phyloP scores from a whole-genome alignment of 2,797 vertebrate species.

The Xenopus petersii region DNA sequence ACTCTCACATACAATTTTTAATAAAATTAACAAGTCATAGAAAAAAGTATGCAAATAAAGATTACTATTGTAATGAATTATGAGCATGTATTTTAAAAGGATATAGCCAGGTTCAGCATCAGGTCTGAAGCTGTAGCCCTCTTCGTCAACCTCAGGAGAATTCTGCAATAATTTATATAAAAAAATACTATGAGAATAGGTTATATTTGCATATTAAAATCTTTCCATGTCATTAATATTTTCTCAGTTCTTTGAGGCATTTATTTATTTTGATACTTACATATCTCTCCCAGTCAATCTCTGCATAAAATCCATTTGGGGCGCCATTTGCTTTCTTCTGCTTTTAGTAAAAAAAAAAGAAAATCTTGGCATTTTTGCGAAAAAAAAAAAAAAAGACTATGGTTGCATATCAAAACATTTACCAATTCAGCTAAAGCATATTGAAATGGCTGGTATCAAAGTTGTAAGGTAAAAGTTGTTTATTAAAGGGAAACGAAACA shows the following conservation, averaged over 20 bases:
- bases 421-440: neutral
- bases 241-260: neutral
- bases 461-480: too few species aligned
- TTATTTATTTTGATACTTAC: conserved; percentile 70
- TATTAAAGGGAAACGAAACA: too few species aligned
- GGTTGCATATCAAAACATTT: neutral
- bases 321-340: conserved; percentile 95
- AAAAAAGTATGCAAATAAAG: too few species aligned
- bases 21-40: too few species aligned
- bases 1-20: too few species aligned
- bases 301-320: conserved; percentile 93
- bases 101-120: conserved; percentile 81
- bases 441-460: neutral
- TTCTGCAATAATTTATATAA: conserved; percentile 68
- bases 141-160: conserved; percentile 91
- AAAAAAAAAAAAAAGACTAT: too few species aligned
- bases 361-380: neutral
- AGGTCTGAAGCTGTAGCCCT: conserved; percentile 92
- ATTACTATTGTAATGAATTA: too few species aligned
- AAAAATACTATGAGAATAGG: neutral
- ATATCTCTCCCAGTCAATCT: conserved; percentile 98
- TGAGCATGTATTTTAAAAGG: conserved; percentile 56
- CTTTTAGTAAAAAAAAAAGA: conserved; percentile 52
- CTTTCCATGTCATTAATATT: neutral
- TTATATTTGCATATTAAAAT: neutral